Conservation (phyloP, 2,797 vertebrate species). For the Gadopsis marmoratus region DNA sequence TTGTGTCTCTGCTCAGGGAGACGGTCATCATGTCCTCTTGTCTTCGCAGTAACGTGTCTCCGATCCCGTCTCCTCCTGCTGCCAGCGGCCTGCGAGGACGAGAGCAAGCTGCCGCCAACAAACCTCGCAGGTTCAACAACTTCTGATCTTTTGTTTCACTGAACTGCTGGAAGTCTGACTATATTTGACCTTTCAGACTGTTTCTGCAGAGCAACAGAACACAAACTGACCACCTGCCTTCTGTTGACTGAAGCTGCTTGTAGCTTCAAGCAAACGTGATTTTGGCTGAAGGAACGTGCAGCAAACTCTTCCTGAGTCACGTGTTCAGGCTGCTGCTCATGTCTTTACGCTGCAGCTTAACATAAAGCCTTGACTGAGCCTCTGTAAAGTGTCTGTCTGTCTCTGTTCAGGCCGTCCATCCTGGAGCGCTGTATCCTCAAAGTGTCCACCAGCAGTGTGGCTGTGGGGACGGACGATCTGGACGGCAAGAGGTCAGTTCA, state of each 20-base stretch:
- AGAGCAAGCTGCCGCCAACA: constrained; percentile 50
- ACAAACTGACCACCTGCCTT: too few relatives aligned
- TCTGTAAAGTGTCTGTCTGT: neutral
- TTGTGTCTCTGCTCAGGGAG: too few relatives aligned
- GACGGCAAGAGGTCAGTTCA: constrained; percentile 78
- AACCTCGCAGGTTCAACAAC: constrained; percentile 65
- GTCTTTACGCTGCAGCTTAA: too few relatives aligned
- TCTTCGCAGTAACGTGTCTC: constrained; percentile 60
- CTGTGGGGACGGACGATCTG: constrained; percentile 85
- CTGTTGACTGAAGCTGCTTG: too few relatives aligned
- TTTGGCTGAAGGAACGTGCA: too few relatives aligned
- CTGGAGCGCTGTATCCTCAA: constrained; percentile 87
- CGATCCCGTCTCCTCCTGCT: constrained; percentile 46
- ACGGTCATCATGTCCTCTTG: neutral
- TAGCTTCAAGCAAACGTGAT: too few relatives aligned
- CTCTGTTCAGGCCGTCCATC: constrained; percentile 81
- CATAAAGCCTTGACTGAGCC: too few relatives aligned
- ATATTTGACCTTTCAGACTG: too few relatives aligned
- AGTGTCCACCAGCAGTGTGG: constrained; percentile 84
- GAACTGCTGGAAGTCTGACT: too few relatives aligned
- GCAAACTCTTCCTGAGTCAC: too few relatives aligned
- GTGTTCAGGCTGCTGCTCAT: too few relatives aligned
- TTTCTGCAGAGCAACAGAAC: too few relatives aligned
- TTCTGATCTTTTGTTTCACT: neutral
- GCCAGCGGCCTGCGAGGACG: constrained; percentile 36